Conservation (phyloP, 2,888 invertebrate species). For the Eristalis pertinax region DNA sequence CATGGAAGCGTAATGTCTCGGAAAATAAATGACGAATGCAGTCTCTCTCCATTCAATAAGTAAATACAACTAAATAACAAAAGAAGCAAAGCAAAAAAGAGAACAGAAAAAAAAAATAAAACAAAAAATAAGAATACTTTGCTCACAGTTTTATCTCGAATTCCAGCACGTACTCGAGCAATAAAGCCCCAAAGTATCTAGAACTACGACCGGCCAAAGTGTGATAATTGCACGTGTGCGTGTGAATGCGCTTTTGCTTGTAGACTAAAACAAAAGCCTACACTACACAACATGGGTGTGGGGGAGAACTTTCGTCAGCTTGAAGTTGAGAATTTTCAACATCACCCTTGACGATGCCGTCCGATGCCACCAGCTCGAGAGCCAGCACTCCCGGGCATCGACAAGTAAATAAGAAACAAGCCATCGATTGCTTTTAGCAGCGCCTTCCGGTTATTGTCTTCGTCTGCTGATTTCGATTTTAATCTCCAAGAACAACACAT, state of each 20-base stretch:
- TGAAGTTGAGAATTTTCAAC: neutral
- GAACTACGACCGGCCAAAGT: constrained; percentile 37
- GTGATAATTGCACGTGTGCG: neutral
- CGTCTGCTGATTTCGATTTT: constrained; percentile 64
- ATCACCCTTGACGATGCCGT: neutral
- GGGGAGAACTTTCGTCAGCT: neutral
- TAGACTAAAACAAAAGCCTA: constrained; percentile 28
- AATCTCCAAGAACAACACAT: constrained; percentile 54
- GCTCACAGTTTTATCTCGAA: constrained; percentile 64
- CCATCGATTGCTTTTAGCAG: constrained; percentile 50
- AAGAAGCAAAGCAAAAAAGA: constrained; percentile 23
- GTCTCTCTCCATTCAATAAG: constrained; percentile 45
- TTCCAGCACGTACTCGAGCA: constrained; percentile 63
- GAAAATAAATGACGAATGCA: constrained; percentile 65
- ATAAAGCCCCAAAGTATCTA: constrained; percentile 55
- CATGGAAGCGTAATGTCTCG: constrained; percentile 63
- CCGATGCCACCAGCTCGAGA: neutral
- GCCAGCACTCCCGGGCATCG: constrained; percentile 5
- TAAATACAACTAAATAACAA: constrained; percentile 33
- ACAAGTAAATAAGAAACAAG: constrained; percentile 35
- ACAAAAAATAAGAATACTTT: constrained; percentile 20
- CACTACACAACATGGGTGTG: neutral
- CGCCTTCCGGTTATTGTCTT: constrained; percentile 63
- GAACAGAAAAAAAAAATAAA: neutral
- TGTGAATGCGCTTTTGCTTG: constrained; percentile 23